phyloP scores from a whole-genome alignment of 2,113 vertebrate species.

The Takifugu bimaculatus region DNA sequence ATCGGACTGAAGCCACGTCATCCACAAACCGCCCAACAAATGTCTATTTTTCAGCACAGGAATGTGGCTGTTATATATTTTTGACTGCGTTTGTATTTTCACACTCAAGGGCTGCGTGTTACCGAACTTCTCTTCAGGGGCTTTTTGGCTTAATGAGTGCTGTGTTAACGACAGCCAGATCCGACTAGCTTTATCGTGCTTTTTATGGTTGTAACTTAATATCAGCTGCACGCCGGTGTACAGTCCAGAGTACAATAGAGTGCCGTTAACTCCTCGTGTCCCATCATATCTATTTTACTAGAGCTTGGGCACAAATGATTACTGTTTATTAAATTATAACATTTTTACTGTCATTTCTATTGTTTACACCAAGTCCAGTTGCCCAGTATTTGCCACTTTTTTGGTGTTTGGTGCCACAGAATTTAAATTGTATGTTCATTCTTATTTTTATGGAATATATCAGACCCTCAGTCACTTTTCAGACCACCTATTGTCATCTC shows the following conservation, averaged over 20 bases:
- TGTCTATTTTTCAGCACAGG: slow-evolving; percentile 70
- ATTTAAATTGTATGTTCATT: slow-evolving; percentile 32
- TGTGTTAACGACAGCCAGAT: slow-evolving; percentile 43
- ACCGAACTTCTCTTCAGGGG: slow-evolving; percentile 57
- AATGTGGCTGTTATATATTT: slow-evolving; percentile 69
- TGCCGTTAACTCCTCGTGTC: slow-evolving; percentile 33
- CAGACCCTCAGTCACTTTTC: background rate
- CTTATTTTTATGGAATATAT: slow-evolving; percentile 5
- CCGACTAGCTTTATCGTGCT: slow-evolving; percentile 57
- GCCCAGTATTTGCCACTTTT: slow-evolving; percentile 65
- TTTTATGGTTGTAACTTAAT: slow-evolving; percentile 47
- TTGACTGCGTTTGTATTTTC: slow-evolving; percentile 52
- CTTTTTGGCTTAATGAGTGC: slow-evolving; percentile 53
- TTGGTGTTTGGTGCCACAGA: slow-evolving; percentile 35
- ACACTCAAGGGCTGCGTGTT: slow-evolving; percentile 71
- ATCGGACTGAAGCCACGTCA: slow-evolving; percentile 35
- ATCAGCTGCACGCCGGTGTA: slow-evolving; percentile 42
- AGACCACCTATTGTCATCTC: background rate
- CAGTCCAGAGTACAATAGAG: slow-evolving; percentile 40
- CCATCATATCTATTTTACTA: slow-evolving; percentile 25
- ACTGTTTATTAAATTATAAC: slow-evolving; percentile 42
- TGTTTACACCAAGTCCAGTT: slow-evolving; percentile 57
- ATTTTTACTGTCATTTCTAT: slow-evolving; percentile 38
- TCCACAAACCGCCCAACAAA: slow-evolving; percentile 53
- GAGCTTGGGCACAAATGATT: slow-evolving; percentile 24